phyloP scores from a whole-genome alignment of 1,140 invertebrate genomes.

The Papilio polytes region DNA sequence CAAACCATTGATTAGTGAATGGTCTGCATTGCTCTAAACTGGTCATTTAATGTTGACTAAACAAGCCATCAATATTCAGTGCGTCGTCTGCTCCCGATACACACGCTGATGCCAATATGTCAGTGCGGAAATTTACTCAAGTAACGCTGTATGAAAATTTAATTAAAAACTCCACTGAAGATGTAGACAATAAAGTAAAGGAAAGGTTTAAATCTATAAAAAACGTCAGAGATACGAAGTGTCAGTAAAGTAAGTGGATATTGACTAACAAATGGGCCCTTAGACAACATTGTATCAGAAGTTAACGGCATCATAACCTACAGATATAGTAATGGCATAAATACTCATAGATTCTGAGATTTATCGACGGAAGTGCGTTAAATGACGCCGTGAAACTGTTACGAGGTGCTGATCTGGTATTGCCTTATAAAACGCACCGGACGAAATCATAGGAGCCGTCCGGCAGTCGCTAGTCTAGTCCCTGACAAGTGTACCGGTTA shows the following conservation, averaged over 20 bases:
- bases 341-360: slow-evolving; percentile 31
- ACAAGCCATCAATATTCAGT: slow-evolving; percentile 30
- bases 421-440: slow-evolving; percentile 22
- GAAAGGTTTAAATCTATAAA: neutral
- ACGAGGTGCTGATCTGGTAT: slow-evolving; percentile 29
- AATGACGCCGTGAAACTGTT: slow-evolving; percentile 19
- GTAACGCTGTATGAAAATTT: neutral
- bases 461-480: slow-evolving; percentile 11
- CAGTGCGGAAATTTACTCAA: neutral
- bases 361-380: slow-evolving; percentile 28
- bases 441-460: neutral
- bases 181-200: neutral
- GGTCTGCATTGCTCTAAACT: neutral
- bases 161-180: neutral
- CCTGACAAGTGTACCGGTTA: slow-evolving; percentile 47
- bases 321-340: slow-evolving; percentile 30
- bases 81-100: slow-evolving; percentile 11
- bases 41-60: slow-evolving; percentile 27
- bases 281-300: slow-evolving; percentile 27
- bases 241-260: neutral
- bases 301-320: slow-evolving; percentile 36
- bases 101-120: slow-evolving; percentile 17
- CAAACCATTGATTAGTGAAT: neutral
- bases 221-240: neutral
- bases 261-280: slow-evolving; percentile 9